phyloP scores from a whole-genome alignment of 2,888 invertebrate species.

The Busseola fusca region DNA sequence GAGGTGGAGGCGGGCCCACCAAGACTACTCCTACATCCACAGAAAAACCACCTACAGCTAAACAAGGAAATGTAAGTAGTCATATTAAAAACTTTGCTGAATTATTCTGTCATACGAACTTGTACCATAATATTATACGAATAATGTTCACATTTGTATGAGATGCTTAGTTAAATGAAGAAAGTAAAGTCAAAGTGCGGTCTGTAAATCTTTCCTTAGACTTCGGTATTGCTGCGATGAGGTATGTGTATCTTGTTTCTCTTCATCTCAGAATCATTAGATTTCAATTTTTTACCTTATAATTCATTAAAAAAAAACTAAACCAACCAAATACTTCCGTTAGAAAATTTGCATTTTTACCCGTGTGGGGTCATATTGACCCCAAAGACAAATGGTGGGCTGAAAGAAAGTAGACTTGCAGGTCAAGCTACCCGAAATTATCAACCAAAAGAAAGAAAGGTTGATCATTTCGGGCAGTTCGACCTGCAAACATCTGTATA shows the following conservation, averaged over 20 bases:
- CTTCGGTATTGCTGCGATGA: background rate
- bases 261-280: background rate
- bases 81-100: background rate
- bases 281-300: background rate
- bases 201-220: background rate
- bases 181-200: background rate
- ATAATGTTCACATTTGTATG: background rate
- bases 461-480: no score
- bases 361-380: no score
- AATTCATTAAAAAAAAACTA: no score
- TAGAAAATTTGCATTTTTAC: no score
- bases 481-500: no score
- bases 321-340: no score
- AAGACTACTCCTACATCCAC: constrained; percentile 79
- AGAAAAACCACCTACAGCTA: constrained; percentile 75
- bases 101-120: background rate
- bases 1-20: constrained; percentile 74
- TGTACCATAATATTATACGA: background rate
- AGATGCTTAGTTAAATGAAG: background rate
- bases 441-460: no score
- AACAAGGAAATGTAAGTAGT: constrained; percentile 79
- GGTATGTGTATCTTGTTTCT: background rate
- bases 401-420: no score
- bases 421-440: no score
- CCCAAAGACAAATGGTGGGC: no score